phyloP scores from a whole-genome alignment of 2,113 vertebrate genomes.

The Microcebus ravelobensis region DNA sequence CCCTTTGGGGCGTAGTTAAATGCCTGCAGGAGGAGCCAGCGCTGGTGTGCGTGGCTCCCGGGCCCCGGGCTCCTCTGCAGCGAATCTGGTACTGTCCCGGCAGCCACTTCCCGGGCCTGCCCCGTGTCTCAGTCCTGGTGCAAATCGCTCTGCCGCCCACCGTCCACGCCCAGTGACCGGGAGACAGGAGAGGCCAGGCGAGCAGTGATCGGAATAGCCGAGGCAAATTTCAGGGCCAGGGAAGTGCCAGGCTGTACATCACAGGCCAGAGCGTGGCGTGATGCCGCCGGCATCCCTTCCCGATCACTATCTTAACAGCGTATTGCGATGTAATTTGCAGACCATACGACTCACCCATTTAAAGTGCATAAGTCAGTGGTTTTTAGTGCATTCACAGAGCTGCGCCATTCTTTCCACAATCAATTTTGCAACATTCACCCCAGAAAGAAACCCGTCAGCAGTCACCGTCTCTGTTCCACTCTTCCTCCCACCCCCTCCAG shows the following conservation, averaged over 20 bases:
- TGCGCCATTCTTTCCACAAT: background rate
- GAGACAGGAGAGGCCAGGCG: background rate
- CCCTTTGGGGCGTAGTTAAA: background rate
- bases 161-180: background rate
- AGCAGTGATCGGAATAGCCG: background rate
- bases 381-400: too few relatives aligned
- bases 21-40: background rate
- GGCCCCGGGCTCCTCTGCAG: background rate
- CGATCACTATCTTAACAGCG: background rate
- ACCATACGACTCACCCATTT: rapidly evolving
- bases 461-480: rapidly evolving
- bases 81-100: background rate
- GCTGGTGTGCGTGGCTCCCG: too few relatives aligned
- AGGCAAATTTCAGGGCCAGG: background rate
- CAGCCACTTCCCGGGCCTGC: too few relatives aligned
- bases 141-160: background rate
- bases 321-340: too few relatives aligned
- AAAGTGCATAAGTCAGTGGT: background rate
- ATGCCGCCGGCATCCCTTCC: background rate
- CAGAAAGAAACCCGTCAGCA: background rate
- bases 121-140: background rate
- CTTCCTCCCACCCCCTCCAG: background rate
- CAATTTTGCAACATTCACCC: background rate
- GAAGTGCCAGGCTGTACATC: rapidly evolving
- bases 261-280: rapidly evolving